A percentile compares a stretch with the other conserved stretches of the same genome.
Conservation (phyloP, 2,113 vertebrate genomes). For the Rana temporaria region DNA sequence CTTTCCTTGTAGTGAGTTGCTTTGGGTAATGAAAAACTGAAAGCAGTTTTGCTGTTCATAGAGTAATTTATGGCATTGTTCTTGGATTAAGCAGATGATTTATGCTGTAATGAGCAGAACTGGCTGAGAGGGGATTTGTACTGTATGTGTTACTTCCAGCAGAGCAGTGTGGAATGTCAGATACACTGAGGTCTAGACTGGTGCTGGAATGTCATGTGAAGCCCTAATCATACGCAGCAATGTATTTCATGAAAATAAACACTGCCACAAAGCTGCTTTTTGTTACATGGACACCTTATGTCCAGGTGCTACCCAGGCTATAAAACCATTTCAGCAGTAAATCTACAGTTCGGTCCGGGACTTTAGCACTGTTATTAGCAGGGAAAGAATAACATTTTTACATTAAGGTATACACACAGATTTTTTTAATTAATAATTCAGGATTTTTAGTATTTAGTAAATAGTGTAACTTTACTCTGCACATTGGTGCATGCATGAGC, state of each 20-base stretch:
- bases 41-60: neutral
- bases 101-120: slow-evolving; percentile 28
- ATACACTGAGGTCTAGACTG: slow-evolving; percentile 31
- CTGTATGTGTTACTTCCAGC: slow-evolving; percentile 67
- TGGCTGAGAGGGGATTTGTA: slow-evolving; percentile 54
- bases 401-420: neutral
- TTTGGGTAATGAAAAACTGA: neutral
- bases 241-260: slow-evolving; percentile 27
- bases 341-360: neutral
- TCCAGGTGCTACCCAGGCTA: slow-evolving; percentile 10
- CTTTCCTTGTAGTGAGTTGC: too few species aligned
- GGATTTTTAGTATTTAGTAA: too few species aligned
- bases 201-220: slow-evolving; percentile 15
- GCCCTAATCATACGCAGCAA: neutral
- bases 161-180: slow-evolving; percentile 65
- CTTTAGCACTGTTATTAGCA: neutral
- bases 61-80: slow-evolving; percentile 52
- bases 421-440: too few species aligned
- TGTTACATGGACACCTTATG: slow-evolving; percentile 2
- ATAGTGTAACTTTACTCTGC: too few species aligned
- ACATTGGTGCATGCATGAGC: too few species aligned
- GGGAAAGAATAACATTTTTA: neutral
- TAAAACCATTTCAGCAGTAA: neutral
- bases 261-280: slow-evolving; percentile 20
- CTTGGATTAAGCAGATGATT: slow-evolving; percentile 56